Evolutionary conservation across 2,888 invertebrate species (phyloP), one percentile per base, ranked within the genome.

Genomic region (Bhutanitis thaidina): DNA sequence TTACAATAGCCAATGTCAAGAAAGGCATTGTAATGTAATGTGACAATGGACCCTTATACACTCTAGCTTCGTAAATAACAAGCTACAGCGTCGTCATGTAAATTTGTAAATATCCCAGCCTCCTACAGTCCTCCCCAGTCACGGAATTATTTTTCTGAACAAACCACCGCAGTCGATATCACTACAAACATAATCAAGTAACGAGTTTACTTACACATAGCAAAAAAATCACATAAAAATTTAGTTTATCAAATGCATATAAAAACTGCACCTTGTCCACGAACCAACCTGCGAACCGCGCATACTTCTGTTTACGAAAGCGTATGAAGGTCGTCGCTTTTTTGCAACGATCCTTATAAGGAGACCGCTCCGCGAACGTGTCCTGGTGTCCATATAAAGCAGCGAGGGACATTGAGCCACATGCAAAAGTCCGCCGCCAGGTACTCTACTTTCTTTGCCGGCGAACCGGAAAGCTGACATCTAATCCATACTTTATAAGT

Each of bases 281-380:
- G n/a, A 45, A 45, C 27, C 30, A 45, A 38, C 14, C 20, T 29
- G 39, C 14, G 16, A 8, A 10, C 36, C 35, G 27, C 13, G 43
- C 45, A 12, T 52, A 37, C 50, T 43, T 54, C 50, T 58, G 58
- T 58, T 61, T 56, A 60, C 57, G 54, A 60, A 56, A 55, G 49
- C 10, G 39, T 20, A 35, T 30, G 60, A 62, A 62, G 64, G 61
- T 54, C 60, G 61, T 37, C 34, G 38, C 46, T 57, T 56, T 57
- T 60, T 58, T 44, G 49, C 43, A 47, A 50, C 43, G 7, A 30
- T 14, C 56, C 59, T 39, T 58, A 59, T 58, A 59, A 12, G 62
- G 61, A 34, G 20, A 13, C 8, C 14, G 49, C 5, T 43, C 8
- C 29, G 14, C 30, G 43, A 43, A 52, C 56, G 36, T 52, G 43